Conservation (phyloP, 2,888 invertebrate genomes). For the Ellobium chinense region DNA sequence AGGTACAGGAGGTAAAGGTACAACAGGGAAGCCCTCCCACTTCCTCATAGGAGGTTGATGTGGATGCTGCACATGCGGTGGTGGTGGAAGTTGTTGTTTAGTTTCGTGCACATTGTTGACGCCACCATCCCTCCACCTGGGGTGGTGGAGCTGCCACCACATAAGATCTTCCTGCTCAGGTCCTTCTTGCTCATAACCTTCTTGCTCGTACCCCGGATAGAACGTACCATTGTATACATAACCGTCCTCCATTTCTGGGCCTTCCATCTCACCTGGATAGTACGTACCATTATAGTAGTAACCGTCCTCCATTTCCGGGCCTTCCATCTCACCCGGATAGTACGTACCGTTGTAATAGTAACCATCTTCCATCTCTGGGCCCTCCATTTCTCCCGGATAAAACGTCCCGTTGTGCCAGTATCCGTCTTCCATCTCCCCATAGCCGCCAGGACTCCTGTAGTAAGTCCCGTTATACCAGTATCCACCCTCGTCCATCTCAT, state of each 20-base stretch:
- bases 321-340: constrained; percentile 13
- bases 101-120: neutral
- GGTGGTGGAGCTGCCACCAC: constrained; percentile 41
- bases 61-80: neutral
- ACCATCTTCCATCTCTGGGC: constrained; percentile 5
- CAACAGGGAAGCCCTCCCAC: neutral
- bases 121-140: constrained; percentile 7
- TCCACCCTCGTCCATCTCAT: constrained; percentile 1
- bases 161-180: constrained; percentile 14
- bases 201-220: constrained; percentile 12
- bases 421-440: constrained; percentile 34
- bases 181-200: constrained; percentile 27
- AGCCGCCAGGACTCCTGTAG: neutral
- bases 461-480: constrained; percentile 4
- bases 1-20: neutral
- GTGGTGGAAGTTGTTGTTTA: neutral
- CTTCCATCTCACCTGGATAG: constrained; percentile 19
- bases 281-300: constrained; percentile 29
- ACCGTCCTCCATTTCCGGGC: constrained; percentile 13
- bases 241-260: constrained; percentile 23
- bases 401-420: constrained; percentile 35
- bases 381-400: constrained; percentile 11
- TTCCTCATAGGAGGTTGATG: neutral
- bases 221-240: constrained; percentile 23
- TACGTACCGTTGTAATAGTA: constrained; percentile 37